Conservation (phyloP, 2,888 invertebrate species). For the Sarcophaga caerulescens region DNA sequence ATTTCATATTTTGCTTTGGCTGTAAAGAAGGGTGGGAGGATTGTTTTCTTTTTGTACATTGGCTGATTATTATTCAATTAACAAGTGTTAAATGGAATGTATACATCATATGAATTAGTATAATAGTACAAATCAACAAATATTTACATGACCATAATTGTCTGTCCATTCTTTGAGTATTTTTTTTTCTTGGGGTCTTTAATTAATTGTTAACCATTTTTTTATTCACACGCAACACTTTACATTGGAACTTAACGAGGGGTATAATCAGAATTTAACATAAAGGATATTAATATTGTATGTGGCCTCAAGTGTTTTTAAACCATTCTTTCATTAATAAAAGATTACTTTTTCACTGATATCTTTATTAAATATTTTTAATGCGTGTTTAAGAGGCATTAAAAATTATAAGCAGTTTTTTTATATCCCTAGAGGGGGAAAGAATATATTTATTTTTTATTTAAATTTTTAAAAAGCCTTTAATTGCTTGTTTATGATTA, state of each 20-base stretch:
- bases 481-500: constrained; percentile 49
- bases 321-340: constrained; percentile 61
- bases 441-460: constrained; percentile 6
- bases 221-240: constrained; percentile 64
- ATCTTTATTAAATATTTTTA: constrained; percentile 71
- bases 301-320: constrained; percentile 35
- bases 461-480: constrained; percentile 22
- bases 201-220: constrained; percentile 64
- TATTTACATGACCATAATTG: constrained; percentile 16
- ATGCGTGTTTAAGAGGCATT: constrained; percentile 66
- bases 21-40: background rate
- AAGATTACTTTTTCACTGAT: constrained; percentile 76
- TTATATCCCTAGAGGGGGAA: background rate
- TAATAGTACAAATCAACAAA: constrained; percentile 50
- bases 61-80: constrained; percentile 37
- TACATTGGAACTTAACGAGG: constrained; percentile 8
- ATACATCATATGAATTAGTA: constrained; percentile 16
- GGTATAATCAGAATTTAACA: constrained; percentile 17
- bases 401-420: constrained; percentile 36
- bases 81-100: constrained; percentile 58
- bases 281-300: constrained; percentile 22
- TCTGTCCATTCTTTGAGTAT: background rate
- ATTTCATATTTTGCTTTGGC: constrained; percentile 49
- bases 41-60: constrained; percentile 4
- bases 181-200: constrained; percentile 54